Conservation (phyloP, 2,888 invertebrate genomes). For the Caenorhabditis macrosperma region DNA sequence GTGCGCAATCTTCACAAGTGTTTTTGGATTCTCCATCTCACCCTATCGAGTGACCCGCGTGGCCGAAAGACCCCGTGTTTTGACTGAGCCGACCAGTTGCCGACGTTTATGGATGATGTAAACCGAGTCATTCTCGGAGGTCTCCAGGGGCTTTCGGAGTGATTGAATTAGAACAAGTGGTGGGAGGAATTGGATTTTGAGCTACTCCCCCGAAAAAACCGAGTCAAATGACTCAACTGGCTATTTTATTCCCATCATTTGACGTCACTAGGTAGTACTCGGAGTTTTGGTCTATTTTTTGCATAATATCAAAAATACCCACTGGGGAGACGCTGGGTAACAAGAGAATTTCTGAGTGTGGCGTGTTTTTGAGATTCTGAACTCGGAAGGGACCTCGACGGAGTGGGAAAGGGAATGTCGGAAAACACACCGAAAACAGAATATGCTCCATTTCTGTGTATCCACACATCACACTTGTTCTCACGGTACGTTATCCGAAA, state of each 20-base stretch:
- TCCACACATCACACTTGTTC: neutral
- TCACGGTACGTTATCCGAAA: slow-evolving; percentile 35
- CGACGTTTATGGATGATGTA: slow-evolving; percentile 57
- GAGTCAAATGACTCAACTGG: neutral
- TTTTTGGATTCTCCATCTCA: slow-evolving; percentile 33
- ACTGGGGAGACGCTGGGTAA: neutral
- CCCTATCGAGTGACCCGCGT: slow-evolving; percentile 51
- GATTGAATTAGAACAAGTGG: slow-evolving; percentile 58
- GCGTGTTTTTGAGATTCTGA: slow-evolving; percentile 1
- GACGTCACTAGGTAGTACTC: neutral
- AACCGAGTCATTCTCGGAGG: slow-evolving; percentile 44
- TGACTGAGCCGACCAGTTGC: slow-evolving; percentile 29
- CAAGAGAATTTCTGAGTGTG: neutral
- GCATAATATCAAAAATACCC: neutral
- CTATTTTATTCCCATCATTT: neutral
- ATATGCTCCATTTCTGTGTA: slow-evolving; percentile 23
- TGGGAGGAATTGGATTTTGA: slow-evolving; percentile 13
- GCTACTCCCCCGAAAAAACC: neutral
- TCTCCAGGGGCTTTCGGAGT: slow-evolving; percentile 48
- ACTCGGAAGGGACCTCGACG: slow-evolving; percentile 1
- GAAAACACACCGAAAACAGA: slow-evolving; percentile 15
- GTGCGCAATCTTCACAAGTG: slow-evolving; percentile 58
- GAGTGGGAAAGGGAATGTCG: neutral
- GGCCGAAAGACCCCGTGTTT: slow-evolving; percentile 52
- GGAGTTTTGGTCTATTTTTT: neutral